phyloP scores from a whole-genome alignment of 2,113 vertebrate genomes.

The Coturnix japonica region DNA sequence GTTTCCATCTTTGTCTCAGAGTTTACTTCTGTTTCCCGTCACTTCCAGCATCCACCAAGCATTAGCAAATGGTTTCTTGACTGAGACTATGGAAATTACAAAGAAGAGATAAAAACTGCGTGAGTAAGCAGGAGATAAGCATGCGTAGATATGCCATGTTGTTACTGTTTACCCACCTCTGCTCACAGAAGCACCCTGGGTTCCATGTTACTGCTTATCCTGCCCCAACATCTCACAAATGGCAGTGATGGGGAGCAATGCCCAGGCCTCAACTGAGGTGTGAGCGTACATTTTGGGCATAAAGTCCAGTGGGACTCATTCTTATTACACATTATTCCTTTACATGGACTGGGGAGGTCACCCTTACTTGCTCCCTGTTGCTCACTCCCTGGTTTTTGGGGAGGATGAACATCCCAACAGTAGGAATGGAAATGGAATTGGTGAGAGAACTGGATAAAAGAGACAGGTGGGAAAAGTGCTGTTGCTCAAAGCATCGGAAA shows the following conservation, averaged over 20 bases:
- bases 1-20: neutral
- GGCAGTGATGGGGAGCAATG: neutral
- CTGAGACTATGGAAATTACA: neutral
- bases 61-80: neutral
- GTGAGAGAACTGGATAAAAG: neutral
- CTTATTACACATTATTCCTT: neutral
- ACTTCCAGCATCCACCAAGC: neutral
- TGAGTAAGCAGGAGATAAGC: neutral
- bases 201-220: neutral
- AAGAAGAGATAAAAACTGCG: neutral
- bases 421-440: neutral
- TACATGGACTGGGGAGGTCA: neutral
- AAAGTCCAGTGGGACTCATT: neutral
- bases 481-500: neutral
- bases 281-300: neutral
- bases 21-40: neutral
- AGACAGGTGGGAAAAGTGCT: neutral
- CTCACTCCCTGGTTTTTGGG: neutral
- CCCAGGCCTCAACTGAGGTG: neutral
- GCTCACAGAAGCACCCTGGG: neutral
- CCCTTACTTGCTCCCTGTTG: neutral
- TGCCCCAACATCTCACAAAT: neutral
- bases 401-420: neutral
- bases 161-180: neutral
- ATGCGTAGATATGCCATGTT: fast-evolving